Evolutionary conservation across 2,113 vertebrate genomes (phyloP).

Genomic region (Eptesicus fuscus): DNA sequence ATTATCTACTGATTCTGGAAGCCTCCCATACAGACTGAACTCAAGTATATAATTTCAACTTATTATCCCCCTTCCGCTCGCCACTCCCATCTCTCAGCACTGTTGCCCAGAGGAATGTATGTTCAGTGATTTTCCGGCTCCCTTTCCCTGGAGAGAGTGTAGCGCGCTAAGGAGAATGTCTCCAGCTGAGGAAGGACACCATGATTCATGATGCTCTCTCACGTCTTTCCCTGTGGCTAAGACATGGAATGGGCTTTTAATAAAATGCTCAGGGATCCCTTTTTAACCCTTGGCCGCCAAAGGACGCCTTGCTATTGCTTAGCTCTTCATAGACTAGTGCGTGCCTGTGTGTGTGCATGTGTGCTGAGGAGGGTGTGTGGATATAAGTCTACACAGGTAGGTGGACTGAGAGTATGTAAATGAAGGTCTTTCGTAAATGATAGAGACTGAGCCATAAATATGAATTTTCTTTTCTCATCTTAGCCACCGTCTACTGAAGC

Average conservation of each 20-base stretch:
- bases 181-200: background rate
- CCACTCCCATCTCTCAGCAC: background rate
- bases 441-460: background rate
- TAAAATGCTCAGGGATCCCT: background rate
- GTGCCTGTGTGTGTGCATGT: background rate
- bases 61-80: background rate
- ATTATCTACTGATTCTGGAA: background rate
- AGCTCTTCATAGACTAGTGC: background rate
- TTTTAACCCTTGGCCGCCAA: background rate
- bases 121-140: background rate
- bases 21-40: background rate
- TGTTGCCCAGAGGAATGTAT: background rate
- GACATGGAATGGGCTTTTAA: conserved; percentile 9
- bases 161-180: background rate
- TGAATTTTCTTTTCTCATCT: background rate
- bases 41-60: background rate
- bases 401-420: background rate
- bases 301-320: background rate
- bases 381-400: background rate
- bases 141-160: background rate
- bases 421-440: background rate
- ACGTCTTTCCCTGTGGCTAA: conserved; percentile 1
- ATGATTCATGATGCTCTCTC: conserved; percentile 17
- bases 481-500: background rate
- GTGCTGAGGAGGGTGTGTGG: background rate